These are phyloP conservation scores for Siphamia tubifer DNA, from an alignment of 2,113 vertebrate genomes.

Conservation along the genomic window DNA sequence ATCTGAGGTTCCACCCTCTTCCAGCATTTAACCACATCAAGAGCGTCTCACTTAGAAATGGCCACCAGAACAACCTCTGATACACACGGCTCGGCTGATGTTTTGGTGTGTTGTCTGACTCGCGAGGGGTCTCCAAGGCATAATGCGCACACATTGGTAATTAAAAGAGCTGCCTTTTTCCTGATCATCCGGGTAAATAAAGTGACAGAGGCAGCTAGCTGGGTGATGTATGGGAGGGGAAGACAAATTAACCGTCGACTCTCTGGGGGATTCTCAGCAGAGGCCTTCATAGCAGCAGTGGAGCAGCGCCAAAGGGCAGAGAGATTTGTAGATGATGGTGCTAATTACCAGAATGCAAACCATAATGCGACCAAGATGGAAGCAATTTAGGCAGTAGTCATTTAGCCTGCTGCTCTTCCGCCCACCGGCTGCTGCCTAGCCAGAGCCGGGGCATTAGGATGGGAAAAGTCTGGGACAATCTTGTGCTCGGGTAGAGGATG, in stretches of 20 bases:
- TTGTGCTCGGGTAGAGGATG: conserved; percentile 24
- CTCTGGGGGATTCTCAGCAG: conserved; percentile 71
- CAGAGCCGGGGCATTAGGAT: conserved; percentile 62
- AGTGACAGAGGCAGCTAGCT: conserved; percentile 60
- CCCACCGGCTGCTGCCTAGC: conserved; percentile 77
- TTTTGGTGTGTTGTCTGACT: conserved; percentile 76
- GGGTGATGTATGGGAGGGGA: conserved; percentile 75
- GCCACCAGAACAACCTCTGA: conserved; percentile 82
- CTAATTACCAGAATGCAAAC: conserved; percentile 90
- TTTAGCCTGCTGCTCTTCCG: conserved; percentile 86
- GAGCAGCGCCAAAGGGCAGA: conserved; percentile 85
- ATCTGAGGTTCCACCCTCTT: conserved; percentile 85
- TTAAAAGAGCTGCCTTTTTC: conserved; percentile 53
- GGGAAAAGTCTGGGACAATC: conserved; percentile 66
- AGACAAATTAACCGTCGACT: conserved; percentile 72
- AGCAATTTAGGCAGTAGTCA: conserved; percentile 88
- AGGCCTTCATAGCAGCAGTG: conserved; percentile 71
- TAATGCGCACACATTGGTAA: conserved; percentile 60
- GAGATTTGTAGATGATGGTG: conserved; percentile 88
- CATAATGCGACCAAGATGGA: conserved; percentile 89
- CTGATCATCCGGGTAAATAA: conserved; percentile 56
- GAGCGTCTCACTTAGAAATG: conserved; percentile 77
- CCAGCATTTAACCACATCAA: conserved; percentile 87
- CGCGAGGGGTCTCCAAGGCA: conserved; percentile 31
- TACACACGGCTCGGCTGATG: conserved; percentile 70